Conservation (phyloP, 1,140 invertebrate species). For the Leptinotarsa undecemlineata region DNA sequence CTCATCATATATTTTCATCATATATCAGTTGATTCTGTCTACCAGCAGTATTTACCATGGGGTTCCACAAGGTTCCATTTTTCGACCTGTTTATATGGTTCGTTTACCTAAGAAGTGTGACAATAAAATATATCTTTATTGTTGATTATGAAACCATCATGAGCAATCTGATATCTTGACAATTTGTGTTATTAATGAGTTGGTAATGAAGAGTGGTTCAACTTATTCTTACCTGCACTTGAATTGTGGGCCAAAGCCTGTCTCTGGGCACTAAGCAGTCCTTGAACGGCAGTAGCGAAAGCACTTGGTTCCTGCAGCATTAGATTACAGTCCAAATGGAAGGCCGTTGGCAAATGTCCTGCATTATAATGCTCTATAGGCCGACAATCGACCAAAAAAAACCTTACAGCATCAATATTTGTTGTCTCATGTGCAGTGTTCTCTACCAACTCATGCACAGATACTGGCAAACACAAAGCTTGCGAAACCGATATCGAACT, state of each 20-base stretch:
- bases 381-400: slow-evolving; percentile 96
- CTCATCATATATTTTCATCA: too few species aligned
- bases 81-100: too few species aligned
- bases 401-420: slow-evolving; percentile 71
- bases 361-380: slow-evolving; percentile 96
- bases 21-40: too few species aligned
- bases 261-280: slow-evolving; percentile 84
- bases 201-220: too few species aligned
- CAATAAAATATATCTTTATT: too few species aligned
- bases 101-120: too few species aligned
- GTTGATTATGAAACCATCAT: too few species aligned
- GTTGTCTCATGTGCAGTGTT: slow-evolving; percentile 61
- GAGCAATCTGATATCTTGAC: too few species aligned
- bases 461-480: slow-evolving; percentile 91
- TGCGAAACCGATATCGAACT: slow-evolving; percentile 69
- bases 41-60: too few species aligned
- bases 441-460: slow-evolving; percentile 82
- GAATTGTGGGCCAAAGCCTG: slow-evolving; percentile 88
- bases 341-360: slow-evolving; percentile 94
- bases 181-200: too few species aligned
- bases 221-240: slow-evolving; percentile 66
- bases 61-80: too few species aligned
- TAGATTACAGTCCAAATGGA: slow-evolving; percentile 96
- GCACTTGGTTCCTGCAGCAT: slow-evolving; percentile 95
- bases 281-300: slow-evolving; percentile 94